Percentiles rank a stretch among this genome's conserved stretches.
Evolutionary conservation across 2,797 vertebrate genomes (phyloP).

Genomic region (Sternotherus odoratus): DNA sequence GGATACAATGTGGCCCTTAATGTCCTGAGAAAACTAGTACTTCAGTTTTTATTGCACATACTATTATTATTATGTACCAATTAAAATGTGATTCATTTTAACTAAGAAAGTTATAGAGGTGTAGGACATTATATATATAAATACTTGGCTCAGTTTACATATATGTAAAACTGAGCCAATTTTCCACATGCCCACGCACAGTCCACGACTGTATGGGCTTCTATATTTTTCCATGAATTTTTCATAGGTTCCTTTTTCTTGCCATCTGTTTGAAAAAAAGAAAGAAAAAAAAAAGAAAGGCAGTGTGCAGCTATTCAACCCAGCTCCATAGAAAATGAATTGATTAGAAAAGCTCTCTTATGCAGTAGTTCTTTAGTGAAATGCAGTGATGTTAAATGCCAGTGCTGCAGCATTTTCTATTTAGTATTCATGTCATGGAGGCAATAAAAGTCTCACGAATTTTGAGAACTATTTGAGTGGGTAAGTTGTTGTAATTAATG

Average conservation of each 20-base stretch:
- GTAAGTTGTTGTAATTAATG: conserved; percentile 65
- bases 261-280: neutral
- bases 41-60: neutral
- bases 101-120: neutral
- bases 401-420: conserved; percentile 15
- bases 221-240: neutral
- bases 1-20: neutral
- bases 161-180: neutral
- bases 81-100: neutral
- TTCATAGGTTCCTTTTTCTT: neutral
- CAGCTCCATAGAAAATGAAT: neutral
- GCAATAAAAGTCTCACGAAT: conserved; percentile 31
- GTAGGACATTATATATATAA: neutral
- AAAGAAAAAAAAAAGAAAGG: neutral
- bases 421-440: conserved; percentile 49
- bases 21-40: neutral
- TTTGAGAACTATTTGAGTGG: conserved; percentile 51
- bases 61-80: neutral
- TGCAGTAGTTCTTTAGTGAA: conserved; percentile 19
- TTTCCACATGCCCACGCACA: neutral
- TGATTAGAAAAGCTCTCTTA: neutral
- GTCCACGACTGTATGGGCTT: neutral
- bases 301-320: neutral
- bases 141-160: no score
- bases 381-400: conserved; percentile 3